Evolutionary conservation across 2,113 vertebrate species (phyloP).

Genomic region (Genyomyrus donnyi): DNA sequence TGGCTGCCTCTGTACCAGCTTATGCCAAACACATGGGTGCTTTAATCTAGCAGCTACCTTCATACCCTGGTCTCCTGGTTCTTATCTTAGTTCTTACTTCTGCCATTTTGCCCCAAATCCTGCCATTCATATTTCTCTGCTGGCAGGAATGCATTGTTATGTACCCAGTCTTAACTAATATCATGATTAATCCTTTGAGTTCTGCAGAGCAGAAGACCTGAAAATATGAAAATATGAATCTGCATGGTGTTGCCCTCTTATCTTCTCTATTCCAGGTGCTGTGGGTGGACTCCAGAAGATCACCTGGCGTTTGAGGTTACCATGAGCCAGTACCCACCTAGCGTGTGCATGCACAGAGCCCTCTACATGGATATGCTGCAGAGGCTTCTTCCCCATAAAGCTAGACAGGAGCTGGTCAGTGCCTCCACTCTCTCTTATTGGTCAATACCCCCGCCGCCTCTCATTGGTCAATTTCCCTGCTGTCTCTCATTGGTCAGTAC

Average conservation of each 20-base stretch:
- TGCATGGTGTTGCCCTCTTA: not conserved
- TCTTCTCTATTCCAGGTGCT: slow-evolving; percentile 25
- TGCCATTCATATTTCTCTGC: not conserved
- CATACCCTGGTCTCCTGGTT: not conserved
- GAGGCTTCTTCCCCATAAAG: slow-evolving; percentile 70
- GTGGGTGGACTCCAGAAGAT: slow-evolving; percentile 69
- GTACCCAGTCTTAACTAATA: not conserved
- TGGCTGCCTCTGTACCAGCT: not conserved
- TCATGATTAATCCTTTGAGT: not conserved
- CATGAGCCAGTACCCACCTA: slow-evolving; percentile 64
- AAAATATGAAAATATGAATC: not conserved
- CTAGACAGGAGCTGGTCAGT: slow-evolving; percentile 76
- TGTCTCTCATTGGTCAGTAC: not conserved
- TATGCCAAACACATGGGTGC: slow-evolving; percentile 28
- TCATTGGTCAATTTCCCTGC: not conserved
- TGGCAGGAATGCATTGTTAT: not conserved
- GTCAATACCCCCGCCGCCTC: slow-evolving; percentile 54
- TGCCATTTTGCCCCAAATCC: too few relatives aligned
- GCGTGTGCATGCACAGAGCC: slow-evolving; percentile 61
- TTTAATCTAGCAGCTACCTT: slow-evolving; percentile 2
- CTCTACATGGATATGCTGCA: slow-evolving; percentile 77
- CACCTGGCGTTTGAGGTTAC: slow-evolving; percentile 68
- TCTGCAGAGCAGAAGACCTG: not conserved
- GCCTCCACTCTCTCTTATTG: slow-evolving; percentile 27
- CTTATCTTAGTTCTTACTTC: not conserved